Base-by-base conservation (phyloP, 23 tunicate species). In the Halocynthia roretzi region DNA sequence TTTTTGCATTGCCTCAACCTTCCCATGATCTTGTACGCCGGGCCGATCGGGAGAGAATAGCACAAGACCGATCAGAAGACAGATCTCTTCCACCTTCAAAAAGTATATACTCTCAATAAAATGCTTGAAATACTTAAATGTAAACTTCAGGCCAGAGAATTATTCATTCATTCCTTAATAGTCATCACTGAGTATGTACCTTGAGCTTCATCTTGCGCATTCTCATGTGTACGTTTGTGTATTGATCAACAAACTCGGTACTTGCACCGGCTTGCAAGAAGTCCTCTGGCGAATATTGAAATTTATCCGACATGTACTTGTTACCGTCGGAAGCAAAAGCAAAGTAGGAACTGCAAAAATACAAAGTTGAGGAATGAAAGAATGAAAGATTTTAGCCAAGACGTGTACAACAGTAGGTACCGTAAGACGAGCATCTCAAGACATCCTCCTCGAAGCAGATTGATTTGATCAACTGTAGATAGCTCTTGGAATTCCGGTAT, bases 41-140 rank as follows among this genome's bases (percentile, higher is more conserved):
- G 84, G 91, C 20, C 99, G 80, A 73, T 94, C 99, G 6, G 99
- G 95, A 14, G 99, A 94, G 71, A 94, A 94, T 6, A 94, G 79
- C 51, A 88, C 91, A 50, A 94, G 74, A 10, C 97, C 95, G 50
- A 88, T 55, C 40, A 94, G 78, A 58, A 94, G 86, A 67, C 94
- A 93, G 52, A 93, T 87, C 65, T 93, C 98, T 76, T 93, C 98
- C 56, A 90, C 90, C 79, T 75, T 7, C 6, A 23, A n/a, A 48
- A 31, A 75, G 66, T 12, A 15, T 31, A 31, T 0, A 31, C 4
- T 31, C 44, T 31, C 44, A 31, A 58, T 58, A 58, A 58, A 58
- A 58, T 4, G 4, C 4, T 31, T 4, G 4, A 31, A 1, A 31
- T 31, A 4, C 44, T 31, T 31, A 0, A 31, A 31, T 31, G 44